A percentile compares a stretch with the other conserved stretches of the same genome.
These are phyloP conservation scores for Cantharis rufa DNA, from an alignment of 2,888 invertebrate species.

Conservation along the genomic window DNA sequence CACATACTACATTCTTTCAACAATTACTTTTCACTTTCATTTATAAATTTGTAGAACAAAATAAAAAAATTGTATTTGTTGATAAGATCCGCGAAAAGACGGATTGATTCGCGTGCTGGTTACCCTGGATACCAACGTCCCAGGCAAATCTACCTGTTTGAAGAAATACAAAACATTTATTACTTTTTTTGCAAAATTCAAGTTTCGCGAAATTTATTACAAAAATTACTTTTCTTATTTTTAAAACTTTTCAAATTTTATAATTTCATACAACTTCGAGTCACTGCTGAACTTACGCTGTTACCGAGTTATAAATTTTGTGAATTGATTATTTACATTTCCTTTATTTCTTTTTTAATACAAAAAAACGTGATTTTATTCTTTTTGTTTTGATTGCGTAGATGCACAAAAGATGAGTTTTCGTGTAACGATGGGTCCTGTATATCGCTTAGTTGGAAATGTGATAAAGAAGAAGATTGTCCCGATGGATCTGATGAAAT, in stretches of 20 bases:
- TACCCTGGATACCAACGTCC: slow-evolving; percentile 32
- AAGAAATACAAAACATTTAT: slow-evolving; percentile 18
- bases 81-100: slow-evolving; percentile 28
- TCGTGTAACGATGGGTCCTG: slow-evolving; percentile 75
- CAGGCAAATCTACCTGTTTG: slow-evolving; percentile 31
- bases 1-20: slow-evolving; percentile 18
- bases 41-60: neutral
- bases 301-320: neutral
- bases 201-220: neutral
- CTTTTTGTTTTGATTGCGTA: slow-evolving; percentile 41
- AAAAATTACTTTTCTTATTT: neutral
- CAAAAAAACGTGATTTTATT: neutral
- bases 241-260: neutral
- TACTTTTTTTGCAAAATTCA: neutral
- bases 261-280: neutral
- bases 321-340: neutral
- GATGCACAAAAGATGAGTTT: slow-evolving; percentile 75
- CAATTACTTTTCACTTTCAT: neutral
- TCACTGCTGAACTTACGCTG: neutral
- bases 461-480: slow-evolving; percentile 78
- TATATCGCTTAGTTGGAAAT: slow-evolving; percentile 72
- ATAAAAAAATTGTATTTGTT: slow-evolving; percentile 24
- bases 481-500: slow-evolving; percentile 75
- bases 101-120: slow-evolving; percentile 31
- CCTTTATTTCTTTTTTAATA: neutral